These are phyloP conservation scores for Balanococcus diminutus DNA, from an alignment of 2,888 invertebrate species.

Conservation along the genomic window DNA sequence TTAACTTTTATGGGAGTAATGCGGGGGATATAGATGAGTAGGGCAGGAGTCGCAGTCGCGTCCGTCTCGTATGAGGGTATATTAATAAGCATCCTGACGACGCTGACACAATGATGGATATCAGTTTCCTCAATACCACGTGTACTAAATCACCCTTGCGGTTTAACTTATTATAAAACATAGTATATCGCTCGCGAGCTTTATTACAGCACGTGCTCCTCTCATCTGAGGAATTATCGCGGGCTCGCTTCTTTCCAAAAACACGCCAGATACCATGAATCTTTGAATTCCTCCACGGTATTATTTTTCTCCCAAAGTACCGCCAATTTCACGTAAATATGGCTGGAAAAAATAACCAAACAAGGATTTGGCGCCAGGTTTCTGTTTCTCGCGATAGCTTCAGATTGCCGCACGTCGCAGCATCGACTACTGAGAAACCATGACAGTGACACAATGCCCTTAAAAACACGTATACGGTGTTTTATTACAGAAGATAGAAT, in stretches of 20 bases:
- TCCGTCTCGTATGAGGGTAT: slow-evolving; percentile 1
- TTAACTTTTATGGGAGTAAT: background rate
- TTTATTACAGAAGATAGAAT: slow-evolving; percentile 19
- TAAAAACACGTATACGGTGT: slow-evolving; percentile 23
- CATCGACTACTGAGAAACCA: background rate
- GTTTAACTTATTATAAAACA: background rate
- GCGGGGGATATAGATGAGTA: background rate
- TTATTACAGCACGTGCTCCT: background rate
- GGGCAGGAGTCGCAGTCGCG: background rate
- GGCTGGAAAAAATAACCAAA: background rate
- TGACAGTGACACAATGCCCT: slow-evolving; percentile 31
- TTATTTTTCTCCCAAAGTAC: background rate
- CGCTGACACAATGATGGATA: slow-evolving; percentile 21
- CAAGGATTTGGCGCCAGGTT: background rate
- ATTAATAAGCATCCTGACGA: slow-evolving; percentile 31
- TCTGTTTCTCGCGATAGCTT: background rate
- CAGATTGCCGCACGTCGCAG: background rate
- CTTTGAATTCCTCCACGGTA: background rate
- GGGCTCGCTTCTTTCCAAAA: background rate
- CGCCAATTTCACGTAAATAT: background rate
- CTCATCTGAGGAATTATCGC: background rate
- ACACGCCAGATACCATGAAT: background rate
- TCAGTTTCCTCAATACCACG: slow-evolving; percentile 14
- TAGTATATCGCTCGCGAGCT: background rate
- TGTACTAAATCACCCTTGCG: slow-evolving; percentile 19